Percentiles rank a stretch among this genome's conserved stretches.
These are phyloP conservation scores for Theristicus caerulescens DNA, from an alignment of 2,113 vertebrate genomes.

Conservation along the genomic window DNA sequence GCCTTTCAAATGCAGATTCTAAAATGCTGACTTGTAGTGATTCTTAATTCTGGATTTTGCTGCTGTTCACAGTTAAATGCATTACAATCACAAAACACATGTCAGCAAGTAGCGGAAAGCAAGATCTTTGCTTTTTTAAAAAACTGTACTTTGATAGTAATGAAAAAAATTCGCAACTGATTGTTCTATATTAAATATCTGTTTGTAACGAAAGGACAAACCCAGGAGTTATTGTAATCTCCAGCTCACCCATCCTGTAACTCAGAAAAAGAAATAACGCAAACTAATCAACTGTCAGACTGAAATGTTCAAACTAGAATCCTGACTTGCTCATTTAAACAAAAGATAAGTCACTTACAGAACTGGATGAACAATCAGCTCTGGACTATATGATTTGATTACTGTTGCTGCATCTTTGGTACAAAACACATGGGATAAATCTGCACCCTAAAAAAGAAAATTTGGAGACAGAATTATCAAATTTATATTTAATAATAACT, in stretches of 20 bases:
- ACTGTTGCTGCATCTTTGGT: conserved; percentile 92
- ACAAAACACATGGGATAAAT: conserved; percentile 96
- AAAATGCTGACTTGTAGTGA: conserved; percentile 4
- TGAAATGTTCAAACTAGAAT: neutral
- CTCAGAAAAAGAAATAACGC: neutral
- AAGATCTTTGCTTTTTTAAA: neutral
- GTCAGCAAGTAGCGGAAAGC: neutral
- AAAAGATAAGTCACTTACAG: conserved; percentile 83
- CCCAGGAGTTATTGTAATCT: neutral
- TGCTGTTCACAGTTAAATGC: neutral
- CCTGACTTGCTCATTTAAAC: neutral
- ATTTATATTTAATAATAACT: neutral
- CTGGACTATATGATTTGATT: conserved; percentile 97
- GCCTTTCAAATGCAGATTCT: neutral
- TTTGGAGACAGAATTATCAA: neutral
- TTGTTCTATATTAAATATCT: neutral
- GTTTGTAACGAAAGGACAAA: neutral
- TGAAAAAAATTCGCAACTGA: neutral
- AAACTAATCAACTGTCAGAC: neutral
- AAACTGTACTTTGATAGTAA: neutral
- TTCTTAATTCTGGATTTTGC: neutral
- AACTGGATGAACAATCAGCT: conserved; percentile 96
- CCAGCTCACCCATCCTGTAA: neutral
- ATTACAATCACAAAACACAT: neutral
- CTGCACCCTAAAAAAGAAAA: conserved; percentile 85